Evolutionary conservation across 1,140 invertebrate genomes (phyloP), one percentile per base, ranked within the genome.

Genomic region (Condylostylus longicornis): DNA sequence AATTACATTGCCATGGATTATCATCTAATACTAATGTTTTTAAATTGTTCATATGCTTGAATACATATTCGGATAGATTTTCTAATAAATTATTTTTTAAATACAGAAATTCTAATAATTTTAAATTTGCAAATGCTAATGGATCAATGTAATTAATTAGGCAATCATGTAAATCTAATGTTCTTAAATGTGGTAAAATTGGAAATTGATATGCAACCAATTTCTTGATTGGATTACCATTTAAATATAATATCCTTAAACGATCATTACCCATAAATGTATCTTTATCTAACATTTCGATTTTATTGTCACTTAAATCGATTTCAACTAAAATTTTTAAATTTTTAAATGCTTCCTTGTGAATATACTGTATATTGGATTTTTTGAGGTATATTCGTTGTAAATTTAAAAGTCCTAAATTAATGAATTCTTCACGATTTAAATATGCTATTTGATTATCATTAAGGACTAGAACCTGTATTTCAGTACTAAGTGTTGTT

Each of bases 1-100:
- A 91, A 51, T 91, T 85, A 58, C 87, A 91, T 42, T 68, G 69
- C 87, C 87, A 91, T 12, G 77, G 82, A 53, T 91, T 91, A n/a
- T 79, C 78, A 40, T 85, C 79, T 18, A 90, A 56, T 5, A 72
- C 72, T 3, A 89, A 59, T 0, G 81, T 81, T 58, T 86, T 86
- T 13, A 90, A 55, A 36, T 72, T 71, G 18, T 66, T 58, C 39
- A 82, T 66, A 32, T 71, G 71, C 47, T 71, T 61, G 47, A 84
- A 75, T 12, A 77, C 67, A 21, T 67, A 65, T 33, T 71, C 69
- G 6, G 73, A 72, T 2, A 86, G 51, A 40, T 71, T 73, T 36
- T 71, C 64, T 18, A 86, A 61, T 18, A 69, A 55, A 60, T 86
- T 86, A 37, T 69, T 65, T 47, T 77, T 74, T 8, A 85, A 51